These are phyloP conservation scores for Drosophila sp. DNA, from an alignment of 1,140 invertebrate species.

Conservation along the genomic window DNA sequence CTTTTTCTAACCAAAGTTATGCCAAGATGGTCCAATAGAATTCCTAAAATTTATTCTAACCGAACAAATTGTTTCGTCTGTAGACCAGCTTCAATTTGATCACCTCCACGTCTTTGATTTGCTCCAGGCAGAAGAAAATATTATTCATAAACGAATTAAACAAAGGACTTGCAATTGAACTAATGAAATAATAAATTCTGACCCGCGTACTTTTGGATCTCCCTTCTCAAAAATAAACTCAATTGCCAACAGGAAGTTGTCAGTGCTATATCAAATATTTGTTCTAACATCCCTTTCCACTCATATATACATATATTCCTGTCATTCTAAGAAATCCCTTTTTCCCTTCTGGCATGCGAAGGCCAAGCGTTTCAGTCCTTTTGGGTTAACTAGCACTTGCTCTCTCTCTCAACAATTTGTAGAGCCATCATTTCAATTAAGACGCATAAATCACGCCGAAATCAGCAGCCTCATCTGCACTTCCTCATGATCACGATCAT, in stretches of 20 bases:
- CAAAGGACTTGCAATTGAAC: too few relatives aligned
- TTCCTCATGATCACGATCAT: slow-evolving; percentile 48
- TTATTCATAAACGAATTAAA: too few relatives aligned
- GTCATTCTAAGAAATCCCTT: slow-evolving; percentile 47
- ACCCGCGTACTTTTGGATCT: neutral
- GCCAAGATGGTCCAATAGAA: too few relatives aligned
- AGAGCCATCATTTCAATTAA: slow-evolving; percentile 80
- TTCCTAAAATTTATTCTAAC: too few relatives aligned
- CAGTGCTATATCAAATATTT: slow-evolving; percentile 15
- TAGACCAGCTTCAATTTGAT: too few relatives aligned
- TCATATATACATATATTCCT: slow-evolving; percentile 1
- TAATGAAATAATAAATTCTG: too few relatives aligned
- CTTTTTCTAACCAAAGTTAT: too few relatives aligned
- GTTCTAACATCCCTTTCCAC: slow-evolving; percentile 19
- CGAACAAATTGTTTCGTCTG: too few relatives aligned
- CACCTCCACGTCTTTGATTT: too few relatives aligned
- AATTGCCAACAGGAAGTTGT: slow-evolving; percentile 53
- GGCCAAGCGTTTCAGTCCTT: slow-evolving; percentile 20
- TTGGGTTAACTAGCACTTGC: slow-evolving; percentile 41
- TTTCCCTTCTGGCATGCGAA: slow-evolving; percentile 35
- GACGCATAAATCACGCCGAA: slow-evolving; percentile 76
- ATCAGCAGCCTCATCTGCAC: slow-evolving; percentile 67
- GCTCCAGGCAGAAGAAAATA: too few relatives aligned
- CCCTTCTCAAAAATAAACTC: neutral
- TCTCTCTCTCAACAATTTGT: slow-evolving; percentile 72